Evolutionary conservation across 2,888 invertebrate genomes (phyloP), one percentile per base, ranked within the genome.

Genomic region (Rhimphoctona megacephalus): DNA sequence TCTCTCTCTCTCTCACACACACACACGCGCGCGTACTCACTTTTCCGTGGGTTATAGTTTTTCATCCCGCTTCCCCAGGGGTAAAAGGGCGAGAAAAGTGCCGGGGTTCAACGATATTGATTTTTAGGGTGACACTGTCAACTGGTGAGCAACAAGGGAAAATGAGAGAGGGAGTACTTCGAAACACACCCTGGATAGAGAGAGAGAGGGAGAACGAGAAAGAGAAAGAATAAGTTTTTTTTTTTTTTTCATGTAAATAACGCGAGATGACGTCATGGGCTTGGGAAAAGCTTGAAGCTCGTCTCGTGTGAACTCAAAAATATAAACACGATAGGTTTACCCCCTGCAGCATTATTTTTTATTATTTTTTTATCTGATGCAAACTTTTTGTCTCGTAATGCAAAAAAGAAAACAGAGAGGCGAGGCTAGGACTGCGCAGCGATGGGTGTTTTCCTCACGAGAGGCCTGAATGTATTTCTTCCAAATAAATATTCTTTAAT

Each of bases 81-180:
- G 79, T 83, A 70, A n/a, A n/a, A 91, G 94, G 92, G 93, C 93
- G 94, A 94, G 94, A 94, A 91, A 91, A 92, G 92, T 91, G 92
- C 94, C 94, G 94, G 94, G 95, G 95, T 95, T 94, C 94, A 95
- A 95, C 95, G 95, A 95, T 96, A 96, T 96, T 96, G 96, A 96
- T 96, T 96, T 96, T 96, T 95, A 95, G 95, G 95, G 96, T 96
- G 96, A 96, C 96, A 96, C 95, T 96, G 95, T 95, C 95, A 95
- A 95, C 95, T 94, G 94, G 84, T 81, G 86, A 74, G 73, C 84
- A 67, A 30, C 61, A 46, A 54, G 66, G 11, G 49, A 54, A 46
- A 81, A 67, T 81, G 54, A 76, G 69, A 77, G 70, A 61, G 17
- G n/a, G 19, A 25, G 30, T 30, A 14, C 61, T 61, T 17, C 30